Evolutionary conservation across 2,888 invertebrate genomes (phyloP), one percentile per base, ranked within the genome.

Genomic region (Xestia rhomboidea): DNA sequence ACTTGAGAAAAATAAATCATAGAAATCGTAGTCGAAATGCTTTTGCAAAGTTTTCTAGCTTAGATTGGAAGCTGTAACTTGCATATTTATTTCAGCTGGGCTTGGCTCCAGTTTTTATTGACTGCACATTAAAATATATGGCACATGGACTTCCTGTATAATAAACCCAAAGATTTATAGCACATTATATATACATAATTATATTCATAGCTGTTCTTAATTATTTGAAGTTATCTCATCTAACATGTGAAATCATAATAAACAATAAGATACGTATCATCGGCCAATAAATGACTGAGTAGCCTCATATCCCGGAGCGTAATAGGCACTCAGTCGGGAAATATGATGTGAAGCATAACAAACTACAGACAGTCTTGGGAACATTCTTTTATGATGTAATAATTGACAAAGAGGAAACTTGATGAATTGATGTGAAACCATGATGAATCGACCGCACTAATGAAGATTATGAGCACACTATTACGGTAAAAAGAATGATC

Each of bases 351-450:
- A 94, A 94, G 90, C 90, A 91, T 90, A 89, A 86, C 88, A 84
- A 87, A 92, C 90, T 88, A 87, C 88, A 90, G 89, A 90, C 89
- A 89, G 91, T 93, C 94, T 93, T 94, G 95, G 92, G 94, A 95
- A 95, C 90, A 91, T 94, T 93, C 91, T 92, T 92, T 91, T 89
- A 91, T 92, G 93, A 93, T 91, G 92, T 89, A 92, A 93, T 94
- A 93, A 94, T 93, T 93, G 93, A 91, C 92, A 90, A 90, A 86
- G 90, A 86, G 90, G 90, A 90, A 92, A 88, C 89, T 89, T 92
- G 90, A 92, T 92, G 90, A 91, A 92, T 92, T 90, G 90, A 91
- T 94, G 92, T 91, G 93, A 93, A 93, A 91, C 89, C 85, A 90
- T 89, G 89, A 91, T 90, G 90, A 90, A 92, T 92, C 88, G 89